Evolutionary conservation across 1,140 invertebrate species (phyloP).

Genomic region (Alviniconcha marisindica): DNA sequence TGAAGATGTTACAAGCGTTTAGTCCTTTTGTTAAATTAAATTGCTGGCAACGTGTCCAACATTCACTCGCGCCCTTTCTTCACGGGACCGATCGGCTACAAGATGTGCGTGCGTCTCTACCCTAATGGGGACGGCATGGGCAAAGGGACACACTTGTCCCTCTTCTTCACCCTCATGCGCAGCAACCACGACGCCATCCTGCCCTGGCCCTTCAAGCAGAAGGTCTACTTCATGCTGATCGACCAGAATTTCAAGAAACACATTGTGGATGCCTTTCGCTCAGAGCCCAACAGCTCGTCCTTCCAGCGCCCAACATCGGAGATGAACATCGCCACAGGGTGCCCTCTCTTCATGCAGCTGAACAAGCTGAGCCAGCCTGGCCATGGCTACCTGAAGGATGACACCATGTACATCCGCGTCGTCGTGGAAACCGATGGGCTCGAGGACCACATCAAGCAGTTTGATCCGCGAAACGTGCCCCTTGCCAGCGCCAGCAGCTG

Average conservation of each 20-base stretch:
- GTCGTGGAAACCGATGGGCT: slow-evolving; percentile 55
- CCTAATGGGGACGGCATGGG: slow-evolving; percentile 83
- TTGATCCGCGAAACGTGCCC: slow-evolving; percentile 19
- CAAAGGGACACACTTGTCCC: slow-evolving; percentile 70
- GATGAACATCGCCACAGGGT: slow-evolving; percentile 73
- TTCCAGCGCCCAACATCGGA: slow-evolving; percentile 69
- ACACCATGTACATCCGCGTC: slow-evolving; percentile 69
- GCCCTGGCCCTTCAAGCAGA: slow-evolving; percentile 72
- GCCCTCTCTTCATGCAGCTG: slow-evolving; percentile 67
- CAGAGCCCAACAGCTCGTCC: slow-evolving; percentile 61
- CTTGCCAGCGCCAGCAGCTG: background rate
- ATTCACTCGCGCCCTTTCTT: slow-evolving; percentile 62
- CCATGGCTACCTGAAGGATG: slow-evolving; percentile 68
- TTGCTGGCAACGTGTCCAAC: slow-evolving; percentile 61
- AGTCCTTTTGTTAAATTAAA: too few species aligned
- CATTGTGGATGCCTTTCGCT: slow-evolving; percentile 67
- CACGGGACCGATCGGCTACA: slow-evolving; percentile 79
- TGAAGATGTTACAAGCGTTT: too few species aligned
- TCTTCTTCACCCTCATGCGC: slow-evolving; percentile 74
- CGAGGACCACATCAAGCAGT: slow-evolving; percentile 33
- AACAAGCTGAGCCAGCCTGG: slow-evolving; percentile 53
- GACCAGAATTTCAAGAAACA: slow-evolving; percentile 77
- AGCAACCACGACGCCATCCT: slow-evolving; percentile 70
- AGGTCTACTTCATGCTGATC: slow-evolving; percentile 65
- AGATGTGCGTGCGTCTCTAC: slow-evolving; percentile 90